phyloP scores from a whole-genome alignment of 2,888 invertebrate genomes.

The Aproaerema taeniolella region DNA sequence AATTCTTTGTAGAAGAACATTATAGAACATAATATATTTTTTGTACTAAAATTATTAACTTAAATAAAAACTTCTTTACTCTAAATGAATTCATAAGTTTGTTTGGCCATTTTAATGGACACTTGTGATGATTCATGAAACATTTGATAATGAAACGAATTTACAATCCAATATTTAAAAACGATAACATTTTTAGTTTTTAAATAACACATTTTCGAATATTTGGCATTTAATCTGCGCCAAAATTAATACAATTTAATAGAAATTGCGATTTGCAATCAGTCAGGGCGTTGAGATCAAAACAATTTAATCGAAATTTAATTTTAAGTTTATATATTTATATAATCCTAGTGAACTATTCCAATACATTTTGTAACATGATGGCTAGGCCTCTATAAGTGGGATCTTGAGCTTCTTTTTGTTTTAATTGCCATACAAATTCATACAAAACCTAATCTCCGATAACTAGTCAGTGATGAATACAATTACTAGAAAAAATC shows the following conservation, averaged over 20 bases:
- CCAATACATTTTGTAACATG: conserved; percentile 14
- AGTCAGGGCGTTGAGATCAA: conserved; percentile 63
- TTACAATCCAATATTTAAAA: conserved; percentile 4
- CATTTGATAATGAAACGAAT: conserved; percentile 9
- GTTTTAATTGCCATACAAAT: conserved; percentile 22
- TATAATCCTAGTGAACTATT: conserved; percentile 11
- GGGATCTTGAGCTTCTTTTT: conserved; percentile 29
- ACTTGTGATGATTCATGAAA: conserved; percentile 44
- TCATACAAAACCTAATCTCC: too few species aligned
- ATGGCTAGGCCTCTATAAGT: conserved; percentile 37
- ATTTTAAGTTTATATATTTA: too few species aligned
- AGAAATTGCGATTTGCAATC: conserved; percentile 31
- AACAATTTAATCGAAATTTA: conserved; percentile 26
- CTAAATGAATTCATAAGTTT: conserved; percentile 30
- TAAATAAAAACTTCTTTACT: conserved; percentile 37
- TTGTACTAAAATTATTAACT: conserved; percentile 67
- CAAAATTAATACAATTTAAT: conserved; percentile 7
- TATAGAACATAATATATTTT: conserved; percentile 30
- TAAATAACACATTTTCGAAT: conserved; percentile 1
- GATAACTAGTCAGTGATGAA: too few species aligned
- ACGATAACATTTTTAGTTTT: not conserved
- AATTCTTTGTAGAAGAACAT: too few species aligned
- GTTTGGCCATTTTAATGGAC: conserved; percentile 30
- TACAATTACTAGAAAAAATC: too few species aligned
- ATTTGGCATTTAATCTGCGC: conserved; percentile 6